phyloP scores from a whole-genome alignment of 2,888 invertebrate genomes.

The Pemphredon lugubris region DNA sequence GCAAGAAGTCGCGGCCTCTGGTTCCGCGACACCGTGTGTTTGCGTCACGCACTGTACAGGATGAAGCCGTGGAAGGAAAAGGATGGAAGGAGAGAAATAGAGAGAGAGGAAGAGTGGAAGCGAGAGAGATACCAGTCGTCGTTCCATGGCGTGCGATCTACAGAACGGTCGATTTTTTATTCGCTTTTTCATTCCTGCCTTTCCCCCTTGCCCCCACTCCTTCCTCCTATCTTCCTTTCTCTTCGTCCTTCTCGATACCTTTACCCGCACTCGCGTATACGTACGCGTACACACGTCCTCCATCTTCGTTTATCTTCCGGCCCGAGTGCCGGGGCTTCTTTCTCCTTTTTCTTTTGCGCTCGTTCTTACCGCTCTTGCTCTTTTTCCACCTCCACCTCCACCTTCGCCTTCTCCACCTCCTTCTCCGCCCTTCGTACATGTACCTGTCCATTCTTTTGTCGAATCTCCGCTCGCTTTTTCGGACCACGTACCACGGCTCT shows the following conservation, averaged over 20 bases:
- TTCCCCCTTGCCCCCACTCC: slow-evolving; percentile 9
- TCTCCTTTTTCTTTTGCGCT: slow-evolving; percentile 35
- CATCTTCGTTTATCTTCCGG: slow-evolving; percentile 37
- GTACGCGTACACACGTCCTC: slow-evolving; percentile 34
- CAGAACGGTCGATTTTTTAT: slow-evolving; percentile 71
- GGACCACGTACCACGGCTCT: slow-evolving; percentile 35
- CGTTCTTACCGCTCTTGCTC: slow-evolving; percentile 40
- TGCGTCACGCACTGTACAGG: slow-evolving; percentile 65
- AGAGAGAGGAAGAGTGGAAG: slow-evolving; percentile 1
- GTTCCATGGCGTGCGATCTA: slow-evolving; percentile 72
- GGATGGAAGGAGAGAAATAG: slow-evolving; percentile 6
- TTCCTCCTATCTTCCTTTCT: slow-evolving; percentile 28
- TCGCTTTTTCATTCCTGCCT: slow-evolving; percentile 68
- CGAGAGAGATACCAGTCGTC: slow-evolving; percentile 41
- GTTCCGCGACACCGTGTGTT: slow-evolving; percentile 63
- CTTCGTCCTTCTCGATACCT: slow-evolving; percentile 42
- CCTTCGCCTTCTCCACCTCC: slow-evolving; percentile 13
- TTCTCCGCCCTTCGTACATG: slow-evolving; percentile 44
- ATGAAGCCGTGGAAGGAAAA: slow-evolving; percentile 33
- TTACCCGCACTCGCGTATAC: slow-evolving; percentile 29
- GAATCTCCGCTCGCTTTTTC: slow-evolving; percentile 66
- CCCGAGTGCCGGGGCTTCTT: slow-evolving; percentile 16
- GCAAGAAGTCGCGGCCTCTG: slow-evolving; percentile 49
- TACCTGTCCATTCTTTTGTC: slow-evolving; percentile 71
- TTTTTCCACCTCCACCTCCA: slow-evolving; percentile 23